Conservation (phyloP, 1,140 invertebrate genomes). For the Alviniconcha marisindica region DNA sequence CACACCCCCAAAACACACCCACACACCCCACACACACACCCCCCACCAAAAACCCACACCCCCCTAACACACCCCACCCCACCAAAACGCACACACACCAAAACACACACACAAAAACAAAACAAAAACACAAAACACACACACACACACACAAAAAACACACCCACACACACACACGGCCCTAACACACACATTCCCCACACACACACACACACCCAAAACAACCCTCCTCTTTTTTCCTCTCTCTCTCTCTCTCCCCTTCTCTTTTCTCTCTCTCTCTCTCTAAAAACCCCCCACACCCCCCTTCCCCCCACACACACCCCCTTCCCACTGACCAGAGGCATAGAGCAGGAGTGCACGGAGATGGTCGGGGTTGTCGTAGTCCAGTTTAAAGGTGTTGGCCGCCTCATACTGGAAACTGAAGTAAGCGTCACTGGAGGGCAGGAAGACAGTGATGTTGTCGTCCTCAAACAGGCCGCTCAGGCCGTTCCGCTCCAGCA, state of each 20-base stretch:
- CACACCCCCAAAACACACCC: too few species aligned
- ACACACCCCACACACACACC: too few species aligned
- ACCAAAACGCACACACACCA: too few species aligned
- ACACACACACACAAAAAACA: too few species aligned
- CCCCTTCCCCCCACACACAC: not conserved
- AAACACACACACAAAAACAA: too few species aligned
- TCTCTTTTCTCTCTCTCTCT: not conserved
- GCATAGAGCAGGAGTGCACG: constrained; percentile 32
- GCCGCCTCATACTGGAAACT: constrained; percentile 37
- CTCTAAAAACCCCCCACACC: not conserved
- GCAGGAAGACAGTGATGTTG: constrained; percentile 57
- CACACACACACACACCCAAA: too few species aligned
- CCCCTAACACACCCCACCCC: too few species aligned
- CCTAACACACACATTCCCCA: too few species aligned
- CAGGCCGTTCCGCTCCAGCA: constrained; percentile 34
- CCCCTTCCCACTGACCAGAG: too few species aligned
- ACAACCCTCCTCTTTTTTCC: not conserved
- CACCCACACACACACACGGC: too few species aligned
- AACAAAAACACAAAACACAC: too few species aligned
- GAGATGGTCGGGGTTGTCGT: constrained; percentile 20
- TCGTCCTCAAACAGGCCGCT: constrained; percentile 40
- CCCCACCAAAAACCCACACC: too few species aligned
- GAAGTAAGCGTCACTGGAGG: constrained; percentile 50
- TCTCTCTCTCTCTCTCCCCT: not conserved
- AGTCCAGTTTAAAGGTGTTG: constrained; percentile 22